phyloP scores from a whole-genome alignment of 2,888 invertebrate species.

The Smittia aterrima region DNA sequence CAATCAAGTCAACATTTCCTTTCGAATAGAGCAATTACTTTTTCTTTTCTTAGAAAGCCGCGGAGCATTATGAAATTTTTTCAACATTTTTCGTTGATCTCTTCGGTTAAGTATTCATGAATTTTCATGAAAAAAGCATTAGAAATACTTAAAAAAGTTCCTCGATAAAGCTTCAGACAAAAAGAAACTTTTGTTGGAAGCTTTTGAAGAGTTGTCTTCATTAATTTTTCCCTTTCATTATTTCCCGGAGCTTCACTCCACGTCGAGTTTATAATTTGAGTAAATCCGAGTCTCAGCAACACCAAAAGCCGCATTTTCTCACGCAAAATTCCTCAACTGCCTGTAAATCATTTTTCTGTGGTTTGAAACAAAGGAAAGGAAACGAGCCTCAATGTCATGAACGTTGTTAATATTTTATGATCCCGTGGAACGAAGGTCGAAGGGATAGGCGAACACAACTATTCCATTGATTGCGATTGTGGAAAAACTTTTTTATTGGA shows the following conservation, averaged over 20 bases:
- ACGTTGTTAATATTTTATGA: too few species aligned
- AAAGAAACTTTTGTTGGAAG: neutral
- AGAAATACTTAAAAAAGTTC: constrained; percentile 14
- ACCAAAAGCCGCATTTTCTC: too few species aligned
- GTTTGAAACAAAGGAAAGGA: too few species aligned
- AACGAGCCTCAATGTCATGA: too few species aligned
- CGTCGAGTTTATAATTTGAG: neutral
- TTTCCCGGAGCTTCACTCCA: neutral
- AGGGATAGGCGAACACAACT: too few species aligned
- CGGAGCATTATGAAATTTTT: neutral
- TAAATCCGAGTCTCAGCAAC: neutral
- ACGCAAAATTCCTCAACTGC: too few species aligned
- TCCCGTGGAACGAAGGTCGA: too few species aligned
- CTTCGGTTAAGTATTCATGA: neutral
- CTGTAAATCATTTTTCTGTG: too few species aligned
- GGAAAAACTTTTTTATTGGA: too few species aligned
- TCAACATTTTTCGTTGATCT: neutral
- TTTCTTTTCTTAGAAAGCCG: neutral
- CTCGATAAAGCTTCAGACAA: neutral
- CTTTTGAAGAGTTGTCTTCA: neutral
- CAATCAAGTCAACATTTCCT: neutral
- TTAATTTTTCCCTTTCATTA: neutral
- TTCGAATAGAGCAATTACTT: neutral
- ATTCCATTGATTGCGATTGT: too few species aligned
- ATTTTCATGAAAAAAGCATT: neutral